phyloP scores from a whole-genome alignment of 2,113 vertebrate species.

The Mystacornis crossleyi region DNA sequence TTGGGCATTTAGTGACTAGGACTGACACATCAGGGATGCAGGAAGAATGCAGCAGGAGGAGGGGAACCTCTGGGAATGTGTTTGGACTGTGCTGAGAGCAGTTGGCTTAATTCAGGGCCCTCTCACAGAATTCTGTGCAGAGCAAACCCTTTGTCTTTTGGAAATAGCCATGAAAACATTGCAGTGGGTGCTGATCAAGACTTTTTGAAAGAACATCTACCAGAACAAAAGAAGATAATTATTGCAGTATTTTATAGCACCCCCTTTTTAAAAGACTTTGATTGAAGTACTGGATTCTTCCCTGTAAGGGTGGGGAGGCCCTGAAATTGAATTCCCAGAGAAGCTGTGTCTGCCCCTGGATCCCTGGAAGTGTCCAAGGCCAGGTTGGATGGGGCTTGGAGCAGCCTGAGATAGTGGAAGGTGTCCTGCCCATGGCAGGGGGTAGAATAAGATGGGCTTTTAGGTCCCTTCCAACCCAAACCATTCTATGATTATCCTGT shows the following conservation, averaged over 20 bases:
- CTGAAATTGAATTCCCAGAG: neutral
- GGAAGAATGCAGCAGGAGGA: neutral
- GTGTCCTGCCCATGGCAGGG: neutral
- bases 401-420: neutral
- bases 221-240: neutral
- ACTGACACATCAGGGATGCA: neutral
- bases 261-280: neutral
- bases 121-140: neutral
- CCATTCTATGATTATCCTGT: neutral
- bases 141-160: neutral
- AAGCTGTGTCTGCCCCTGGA: neutral
- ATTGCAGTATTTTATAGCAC: neutral
- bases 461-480: neutral
- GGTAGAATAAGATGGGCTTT: fast-evolving
- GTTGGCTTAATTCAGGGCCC: neutral
- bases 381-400: neutral
- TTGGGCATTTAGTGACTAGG: neutral
- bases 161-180: neutral
- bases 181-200: neutral
- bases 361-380: neutral
- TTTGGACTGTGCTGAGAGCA: neutral
- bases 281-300: neutral
- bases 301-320: neutral
- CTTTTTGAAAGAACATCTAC: neutral
- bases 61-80: neutral